Evolutionary conservation across 2,113 vertebrate genomes (phyloP).

Genomic region (Corydoras maculifer): DNA sequence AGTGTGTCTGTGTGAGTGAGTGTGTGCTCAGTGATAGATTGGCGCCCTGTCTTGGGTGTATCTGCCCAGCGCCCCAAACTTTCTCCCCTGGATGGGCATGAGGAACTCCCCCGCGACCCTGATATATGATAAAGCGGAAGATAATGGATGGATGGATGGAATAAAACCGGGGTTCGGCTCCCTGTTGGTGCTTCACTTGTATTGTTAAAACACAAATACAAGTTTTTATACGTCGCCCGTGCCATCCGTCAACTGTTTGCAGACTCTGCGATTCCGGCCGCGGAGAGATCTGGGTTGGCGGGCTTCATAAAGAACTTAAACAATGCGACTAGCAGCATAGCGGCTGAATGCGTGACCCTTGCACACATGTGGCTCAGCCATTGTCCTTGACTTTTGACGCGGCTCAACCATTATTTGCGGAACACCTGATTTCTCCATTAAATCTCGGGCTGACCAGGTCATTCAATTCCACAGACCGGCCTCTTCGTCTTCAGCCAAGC

Average conservation of each 20-base stretch:
- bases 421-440: slow-evolving; percentile 90
- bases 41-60: no score
- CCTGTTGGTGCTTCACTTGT: neutral
- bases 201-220: no score
- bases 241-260: slow-evolving; percentile 55
- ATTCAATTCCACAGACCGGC: slow-evolving; percentile 89
- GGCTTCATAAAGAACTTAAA: slow-evolving; percentile 58
- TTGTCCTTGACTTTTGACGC: slow-evolving; percentile 85
- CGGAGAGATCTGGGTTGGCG: slow-evolving; percentile 46
- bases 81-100: no score
- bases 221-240: slow-evolving; percentile 27
- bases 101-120: no score
- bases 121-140: no score
- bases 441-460: slow-evolving; percentile 93
- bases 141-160: no score
- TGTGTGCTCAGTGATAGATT: no score
- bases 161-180: no score
- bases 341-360: slow-evolving; percentile 58
- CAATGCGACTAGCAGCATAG: slow-evolving; percentile 58
- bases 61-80: no score
- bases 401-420: slow-evolving; percentile 77
- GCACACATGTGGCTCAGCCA: slow-evolving; percentile 56
- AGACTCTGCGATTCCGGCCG: slow-evolving; percentile 48
- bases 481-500: slow-evolving; percentile 93
- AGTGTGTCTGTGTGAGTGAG: no score